Conservation (phyloP, 2,113 vertebrate genomes). For the Porphyrio hochstetteri region DNA sequence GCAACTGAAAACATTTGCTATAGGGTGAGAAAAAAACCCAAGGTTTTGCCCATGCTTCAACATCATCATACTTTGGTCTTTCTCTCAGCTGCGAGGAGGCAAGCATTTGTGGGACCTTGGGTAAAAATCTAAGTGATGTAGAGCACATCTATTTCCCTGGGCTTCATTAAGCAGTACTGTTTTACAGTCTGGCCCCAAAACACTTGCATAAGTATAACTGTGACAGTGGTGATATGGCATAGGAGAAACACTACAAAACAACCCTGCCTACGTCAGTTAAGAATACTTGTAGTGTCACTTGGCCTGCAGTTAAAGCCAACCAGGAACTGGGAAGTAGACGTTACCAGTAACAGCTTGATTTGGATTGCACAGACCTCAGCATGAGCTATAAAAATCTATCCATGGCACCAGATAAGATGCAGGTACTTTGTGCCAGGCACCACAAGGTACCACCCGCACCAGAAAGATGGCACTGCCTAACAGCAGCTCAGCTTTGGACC, state of each 20-base stretch:
- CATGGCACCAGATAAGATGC: background rate
- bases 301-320: background rate
- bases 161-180: background rate
- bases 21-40: background rate
- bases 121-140: background rate
- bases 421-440: background rate
- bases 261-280: background rate
- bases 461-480: background rate
- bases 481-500: background rate
- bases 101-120: background rate
- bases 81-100: rapidly evolving
- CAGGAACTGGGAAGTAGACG: background rate
- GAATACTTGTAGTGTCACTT: background rate
- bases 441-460: background rate
- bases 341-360: background rate
- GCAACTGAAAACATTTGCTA: background rate
- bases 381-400: background rate
- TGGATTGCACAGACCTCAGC: background rate
- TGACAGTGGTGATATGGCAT: background rate
- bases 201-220: background rate
- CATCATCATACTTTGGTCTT: background rate
- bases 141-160: background rate
- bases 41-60: background rate
- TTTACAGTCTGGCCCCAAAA: background rate
- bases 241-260: background rate